Evolutionary conservation across 2,797 vertebrate genomes (phyloP).

Genomic region (Geotrypetes seraphini): DNA sequence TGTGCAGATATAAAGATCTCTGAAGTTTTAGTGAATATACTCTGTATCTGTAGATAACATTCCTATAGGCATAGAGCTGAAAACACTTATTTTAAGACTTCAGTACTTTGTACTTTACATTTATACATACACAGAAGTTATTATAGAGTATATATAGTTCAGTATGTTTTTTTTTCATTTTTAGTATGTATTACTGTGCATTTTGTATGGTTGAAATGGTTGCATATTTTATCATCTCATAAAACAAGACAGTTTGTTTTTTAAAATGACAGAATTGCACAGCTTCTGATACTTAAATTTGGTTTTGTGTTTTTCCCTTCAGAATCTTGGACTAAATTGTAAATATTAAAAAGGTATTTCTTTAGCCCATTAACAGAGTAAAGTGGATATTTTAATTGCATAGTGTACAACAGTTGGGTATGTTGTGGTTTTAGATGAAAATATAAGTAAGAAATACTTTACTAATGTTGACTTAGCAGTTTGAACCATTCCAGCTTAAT

Average conservation of each 20-base stretch:
- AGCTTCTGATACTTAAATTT: constrained; percentile 40
- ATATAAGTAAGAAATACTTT: no score
- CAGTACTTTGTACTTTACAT: constrained; percentile 54
- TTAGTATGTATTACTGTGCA: constrained; percentile 45
- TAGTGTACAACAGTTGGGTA: no score
- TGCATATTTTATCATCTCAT: constrained; percentile 54
- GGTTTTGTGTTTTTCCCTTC: constrained; percentile 37
- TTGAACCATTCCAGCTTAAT: no score
- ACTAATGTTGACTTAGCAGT: no score
- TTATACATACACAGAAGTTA: constrained; percentile 46
- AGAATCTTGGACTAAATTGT: constrained; percentile 33
- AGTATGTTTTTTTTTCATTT: constrained; percentile 48
- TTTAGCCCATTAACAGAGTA: constrained; percentile 41
- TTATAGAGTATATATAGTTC: constrained; percentile 61
- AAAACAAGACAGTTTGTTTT: constrained; percentile 29
- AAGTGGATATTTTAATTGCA: constrained; percentile 48
- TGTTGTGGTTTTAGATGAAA: no score
- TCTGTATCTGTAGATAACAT: constrained; percentile 59
- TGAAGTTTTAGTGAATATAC: constrained; percentile 54
- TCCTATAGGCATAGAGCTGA: constrained; percentile 56
- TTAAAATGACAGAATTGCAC: constrained; percentile 36
- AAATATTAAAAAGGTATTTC: constrained; percentile 22
- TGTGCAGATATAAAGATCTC: constrained; percentile 48
- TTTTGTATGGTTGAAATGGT: constrained; percentile 48
- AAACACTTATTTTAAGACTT: constrained; percentile 50